A percentile compares a stretch with the other conserved stretches of the same genome.
Evolutionary conservation across 2,797 vertebrate species (phyloP).

Genomic region (Sylvia borin): DNA sequence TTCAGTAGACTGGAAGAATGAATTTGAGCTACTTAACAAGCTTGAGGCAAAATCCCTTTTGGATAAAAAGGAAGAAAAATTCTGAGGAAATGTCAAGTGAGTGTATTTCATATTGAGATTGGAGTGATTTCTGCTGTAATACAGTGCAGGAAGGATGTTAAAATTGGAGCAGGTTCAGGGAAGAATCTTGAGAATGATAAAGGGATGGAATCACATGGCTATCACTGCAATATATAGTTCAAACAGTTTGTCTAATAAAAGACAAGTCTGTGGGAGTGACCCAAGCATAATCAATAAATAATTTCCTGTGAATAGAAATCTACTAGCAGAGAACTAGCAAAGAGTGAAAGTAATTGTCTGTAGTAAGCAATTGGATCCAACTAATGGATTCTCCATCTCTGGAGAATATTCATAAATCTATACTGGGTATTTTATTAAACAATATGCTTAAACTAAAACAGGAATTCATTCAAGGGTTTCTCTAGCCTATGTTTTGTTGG

Average conservation of each 20-base stretch:
- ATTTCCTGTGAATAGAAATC: constrained; percentile 43
- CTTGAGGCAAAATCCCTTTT: neutral
- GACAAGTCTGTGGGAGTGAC: neutral
- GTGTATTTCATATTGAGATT: neutral
- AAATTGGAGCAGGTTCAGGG: neutral
- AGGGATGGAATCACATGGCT: neutral
- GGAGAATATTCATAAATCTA: constrained; percentile 46
- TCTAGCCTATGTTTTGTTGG: neutral
- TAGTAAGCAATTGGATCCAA: constrained; percentile 6
- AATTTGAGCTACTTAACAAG: neutral
- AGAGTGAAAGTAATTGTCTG: constrained; percentile 10
- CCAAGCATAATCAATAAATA: neutral
- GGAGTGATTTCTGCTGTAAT: neutral
- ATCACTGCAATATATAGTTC: neutral
- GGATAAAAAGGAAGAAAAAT: neutral
- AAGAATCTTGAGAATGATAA: neutral
- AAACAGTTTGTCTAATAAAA: neutral
- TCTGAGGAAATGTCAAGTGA: neutral
- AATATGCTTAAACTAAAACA: neutral
- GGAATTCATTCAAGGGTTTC: constrained; percentile 1
- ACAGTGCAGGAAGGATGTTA: neutral
- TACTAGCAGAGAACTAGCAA: constrained; percentile 1
- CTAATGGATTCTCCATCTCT: constrained; percentile 7
- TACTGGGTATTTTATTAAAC: constrained; percentile 19
- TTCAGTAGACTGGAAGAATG: neutral